phyloP scores from a whole-genome alignment of 2,797 vertebrate species.

The Arrhamphus sclerolepis region DNA sequence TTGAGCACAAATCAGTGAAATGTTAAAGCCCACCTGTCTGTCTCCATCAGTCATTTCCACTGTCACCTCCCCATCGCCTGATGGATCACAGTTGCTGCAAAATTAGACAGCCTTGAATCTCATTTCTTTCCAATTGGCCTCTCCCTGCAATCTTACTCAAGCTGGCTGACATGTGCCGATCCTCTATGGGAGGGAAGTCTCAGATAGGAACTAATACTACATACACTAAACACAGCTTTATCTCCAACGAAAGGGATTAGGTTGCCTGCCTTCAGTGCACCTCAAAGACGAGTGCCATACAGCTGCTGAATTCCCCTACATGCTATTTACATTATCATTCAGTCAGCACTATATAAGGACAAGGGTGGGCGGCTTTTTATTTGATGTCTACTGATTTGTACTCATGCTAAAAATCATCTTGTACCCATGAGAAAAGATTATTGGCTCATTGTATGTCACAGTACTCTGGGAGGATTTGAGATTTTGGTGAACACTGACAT shows the following conservation, averaged over 20 bases:
- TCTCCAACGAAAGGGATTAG: slow-evolving; percentile 74
- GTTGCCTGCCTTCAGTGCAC: slow-evolving; percentile 76
- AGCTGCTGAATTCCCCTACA: slow-evolving; percentile 73
- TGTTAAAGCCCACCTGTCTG: slow-evolving; percentile 99
- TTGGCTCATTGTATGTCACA: slow-evolving; percentile 50
- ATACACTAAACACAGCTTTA: slow-evolving; percentile 78
- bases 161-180: slow-evolving; percentile 73
- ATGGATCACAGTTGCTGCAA: slow-evolving; percentile 99
- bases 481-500: slow-evolving; percentile 33
- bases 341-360: slow-evolving; percentile 76
- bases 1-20: slow-evolving; percentile 99
- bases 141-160: slow-evolving; percentile 89
- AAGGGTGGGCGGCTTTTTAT: slow-evolving; percentile 68
- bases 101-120: slow-evolving; percentile 99
- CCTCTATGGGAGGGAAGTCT: slow-evolving; percentile 61
- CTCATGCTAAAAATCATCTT: slow-evolving; percentile 62
- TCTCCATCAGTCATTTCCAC: slow-evolving; percentile 99
- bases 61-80: slow-evolving; percentile 97
- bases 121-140: slow-evolving; percentile 99
- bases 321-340: slow-evolving; percentile 79
- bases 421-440: slow-evolving; percentile 60
- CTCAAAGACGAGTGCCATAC: slow-evolving; percentile 74
- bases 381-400: slow-evolving; percentile 72
- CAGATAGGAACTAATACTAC: slow-evolving; percentile 74
- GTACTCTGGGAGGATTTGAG: slow-evolving; percentile 23